Percentiles rank a stretch among this genome's conserved stretches.
Evolutionary conservation across 2,113 vertebrate species (phyloP).

Genomic region (Caloenas nicobarica): DNA sequence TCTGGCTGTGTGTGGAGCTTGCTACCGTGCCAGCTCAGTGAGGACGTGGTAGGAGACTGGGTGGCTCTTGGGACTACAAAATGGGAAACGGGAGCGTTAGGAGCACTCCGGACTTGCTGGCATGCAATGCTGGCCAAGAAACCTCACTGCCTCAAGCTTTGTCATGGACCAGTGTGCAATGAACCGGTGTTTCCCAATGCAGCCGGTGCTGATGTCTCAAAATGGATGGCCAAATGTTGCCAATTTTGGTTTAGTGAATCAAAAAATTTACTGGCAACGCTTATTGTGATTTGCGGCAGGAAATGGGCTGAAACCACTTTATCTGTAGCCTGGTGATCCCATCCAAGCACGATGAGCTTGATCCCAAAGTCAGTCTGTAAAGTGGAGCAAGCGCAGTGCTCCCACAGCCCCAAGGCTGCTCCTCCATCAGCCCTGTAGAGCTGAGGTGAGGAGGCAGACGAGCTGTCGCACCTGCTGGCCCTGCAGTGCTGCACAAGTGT

Average conservation of each 20-base stretch:
- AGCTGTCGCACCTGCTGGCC: neutral
- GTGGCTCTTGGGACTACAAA: neutral
- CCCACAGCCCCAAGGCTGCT: neutral
- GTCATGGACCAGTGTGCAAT: neutral
- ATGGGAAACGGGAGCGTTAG: neutral
- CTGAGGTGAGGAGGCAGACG: neutral
- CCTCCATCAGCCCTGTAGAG: rapidly evolving
- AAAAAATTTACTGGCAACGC: neutral
- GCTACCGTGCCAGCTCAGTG: rapidly evolving
- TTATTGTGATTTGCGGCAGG: neutral
- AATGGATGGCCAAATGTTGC: neutral
- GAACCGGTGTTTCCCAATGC: neutral
- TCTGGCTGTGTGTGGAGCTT: neutral
- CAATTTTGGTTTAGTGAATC: neutral
- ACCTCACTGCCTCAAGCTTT: neutral
- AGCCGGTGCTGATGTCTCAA: neutral
- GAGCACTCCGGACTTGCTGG: no score
- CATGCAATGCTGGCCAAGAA: neutral
- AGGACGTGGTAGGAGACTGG: neutral
- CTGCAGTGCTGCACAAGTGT: neutral
- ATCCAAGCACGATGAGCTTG: rapidly evolving
- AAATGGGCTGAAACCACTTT: neutral
- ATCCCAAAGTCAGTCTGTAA: neutral
- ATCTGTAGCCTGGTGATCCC: neutral
- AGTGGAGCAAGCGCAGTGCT: rapidly evolving